Base-by-base conservation (phyloP, 2,888 invertebrate species). In the Zaprionus obscuricornis region DNA sequence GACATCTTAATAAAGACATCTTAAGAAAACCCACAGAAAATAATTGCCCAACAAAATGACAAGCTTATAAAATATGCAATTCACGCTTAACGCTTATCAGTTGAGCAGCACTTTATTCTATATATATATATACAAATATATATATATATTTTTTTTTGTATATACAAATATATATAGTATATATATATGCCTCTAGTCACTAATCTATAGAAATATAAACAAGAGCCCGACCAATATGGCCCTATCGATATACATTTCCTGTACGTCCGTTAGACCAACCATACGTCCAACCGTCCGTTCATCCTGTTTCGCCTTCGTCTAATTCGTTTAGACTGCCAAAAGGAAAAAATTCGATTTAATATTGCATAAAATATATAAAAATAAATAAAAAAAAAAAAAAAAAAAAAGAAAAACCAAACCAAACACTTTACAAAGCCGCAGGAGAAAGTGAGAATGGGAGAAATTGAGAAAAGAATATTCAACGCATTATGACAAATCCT, bases 401-500 rank as follows among this genome's bases (percentile, higher is more conserved):
- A n/a, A n/a, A n/a, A n/a, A n/a, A n/a, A n/a, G n/a, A n/a, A n/a
- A n/a, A n/a, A n/a, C n/a, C n/a, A n/a, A 62, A 49, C 43, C 72
- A 74, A 78, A 74, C 83, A 77, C 76, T 78, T 78, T 60, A 31
- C 58, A 59, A n/a, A 57, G 37, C 56, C 31, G 52, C 40, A 17
- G 24, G 7, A 40, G 26, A 27, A 33, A 17, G 2, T 7, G 16
- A 22, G 18, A 36, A 5, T 16, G 1, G 4, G 11, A 39, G 17
- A 37, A 11, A 55, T 49, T 8, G 37, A 29, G 29, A 16, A 42
- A 65, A 73, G 79, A 83, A 78, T 78, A 78, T 76, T 85, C 79
- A 78, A 67, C 79, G 83, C 83, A 85, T 81, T 81, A 83, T 83
- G 71, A 69, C 68, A 82, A 85, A 85, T 82, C 81, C 81, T 84